Base-by-base conservation (phyloP, 2,113 vertebrate genomes). In the Myocastor coypus region DNA sequence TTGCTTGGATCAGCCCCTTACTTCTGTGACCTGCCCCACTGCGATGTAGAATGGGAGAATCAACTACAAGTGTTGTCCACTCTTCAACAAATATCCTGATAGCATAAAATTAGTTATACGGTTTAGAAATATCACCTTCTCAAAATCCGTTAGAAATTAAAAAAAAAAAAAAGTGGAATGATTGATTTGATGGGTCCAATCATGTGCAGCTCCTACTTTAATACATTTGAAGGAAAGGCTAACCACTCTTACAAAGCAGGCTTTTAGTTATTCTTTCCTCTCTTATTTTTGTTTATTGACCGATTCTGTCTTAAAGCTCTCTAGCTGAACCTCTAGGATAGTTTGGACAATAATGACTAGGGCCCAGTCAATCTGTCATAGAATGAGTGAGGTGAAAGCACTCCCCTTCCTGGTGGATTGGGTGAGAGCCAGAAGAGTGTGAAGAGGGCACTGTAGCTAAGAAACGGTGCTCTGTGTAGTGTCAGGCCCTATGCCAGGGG, bases 391-490 rank as follows among this genome's bases (percentile, higher is more conserved):
- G 13, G 13, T 12, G 8, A 37, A 50, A 20, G 40, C 19, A 1
- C 50, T 14, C 17, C 24, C 61, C 9, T 17, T 16, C 59, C 24
- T 22, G 40, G 57, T 30, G 2, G 73, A 14, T 59, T 50, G 32
- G 10, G 20, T 34, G 20, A 77, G 68, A 68, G 68, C 24, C 63
- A 61, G 24, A 11, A 3, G 8, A n/a, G 22, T 6, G 10, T 34
- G n/a, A 22, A 37, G 63, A 81, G 40, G 24, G 4, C 14, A 3
- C 6, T 3, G 2, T 63, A 59, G 37, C 10, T 22, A 61, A 87
- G 7, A 37, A 7, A 22, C n/a, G 63, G 0, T 26, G 9, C 2
- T 5, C 1, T 11, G 3, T 61, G 26, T 1, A 7, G 11, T 81
- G 57, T 17, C 32, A 77, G 42, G 52, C 7, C n/a, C 52, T 40